These are phyloP conservation scores for Eristalis arbustorum DNA, from an alignment of 2,888 invertebrate species.

Conservation along the genomic window DNA sequence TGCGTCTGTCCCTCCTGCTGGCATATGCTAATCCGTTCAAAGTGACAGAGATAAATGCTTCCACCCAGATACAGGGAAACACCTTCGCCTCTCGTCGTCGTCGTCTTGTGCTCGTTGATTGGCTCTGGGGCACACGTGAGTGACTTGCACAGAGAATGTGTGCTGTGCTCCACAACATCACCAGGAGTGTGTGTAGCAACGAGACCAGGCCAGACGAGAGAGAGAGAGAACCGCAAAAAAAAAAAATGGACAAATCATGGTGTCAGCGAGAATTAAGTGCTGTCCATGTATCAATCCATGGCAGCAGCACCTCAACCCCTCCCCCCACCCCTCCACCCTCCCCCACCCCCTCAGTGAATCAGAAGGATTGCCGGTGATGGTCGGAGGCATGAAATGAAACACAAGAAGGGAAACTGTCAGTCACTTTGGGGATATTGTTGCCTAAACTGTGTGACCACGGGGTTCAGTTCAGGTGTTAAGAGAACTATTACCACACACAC, in stretches of 20 bases:
- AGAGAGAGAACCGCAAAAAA: conserved; percentile 12
- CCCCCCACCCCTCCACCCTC: background rate
- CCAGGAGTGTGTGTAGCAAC: background rate
- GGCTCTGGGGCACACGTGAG: conserved; percentile 50
- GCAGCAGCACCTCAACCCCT: conserved; percentile 19
- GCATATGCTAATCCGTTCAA: conserved; percentile 58
- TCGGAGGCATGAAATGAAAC: background rate
- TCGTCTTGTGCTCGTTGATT: conserved; percentile 29
- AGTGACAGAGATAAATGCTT: conserved; percentile 70
- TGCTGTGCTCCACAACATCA: conserved; percentile 29
- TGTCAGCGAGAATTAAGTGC: conserved; percentile 68
- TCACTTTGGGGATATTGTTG: conserved; percentile 53
- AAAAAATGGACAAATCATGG: conserved; percentile 58
- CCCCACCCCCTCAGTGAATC: background rate
- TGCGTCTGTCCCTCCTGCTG: background rate
- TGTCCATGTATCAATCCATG: conserved; percentile 68
- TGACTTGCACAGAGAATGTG: background rate
- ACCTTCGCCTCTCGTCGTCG: conserved; percentile 39
- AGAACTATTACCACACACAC: conserved; percentile 27
- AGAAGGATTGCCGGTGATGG: background rate
- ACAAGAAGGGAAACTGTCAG: conserved; percentile 46
- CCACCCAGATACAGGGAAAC: conserved; percentile 46
- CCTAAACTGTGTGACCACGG: conserved; percentile 41
- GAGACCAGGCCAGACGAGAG: conserved; percentile 7
- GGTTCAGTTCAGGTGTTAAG: conserved; percentile 51